Base-by-base conservation (phyloP, 2,888 invertebrate species). In the Lasiommata megera region DNA sequence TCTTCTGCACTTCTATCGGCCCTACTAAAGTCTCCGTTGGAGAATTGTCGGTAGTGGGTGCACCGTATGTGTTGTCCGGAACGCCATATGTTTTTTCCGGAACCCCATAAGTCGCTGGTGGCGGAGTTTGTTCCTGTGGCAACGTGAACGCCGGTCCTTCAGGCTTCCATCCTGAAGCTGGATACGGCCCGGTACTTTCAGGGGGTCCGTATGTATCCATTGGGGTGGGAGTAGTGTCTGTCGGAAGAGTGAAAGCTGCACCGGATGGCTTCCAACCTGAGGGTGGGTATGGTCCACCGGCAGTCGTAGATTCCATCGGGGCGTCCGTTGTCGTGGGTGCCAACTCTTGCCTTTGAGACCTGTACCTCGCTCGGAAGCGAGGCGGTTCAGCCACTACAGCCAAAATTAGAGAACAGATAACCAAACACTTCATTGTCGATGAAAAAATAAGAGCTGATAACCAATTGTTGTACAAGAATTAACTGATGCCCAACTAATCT, bases 191-290 rank as follows among this genome's bases (percentile, higher is more conserved):
- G 17, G 61, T 75, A 12, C 69, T 66, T 59, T 54, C 70, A 54
- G 83, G 82, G 6, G 78, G 69, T 53, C 79, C 82, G 18, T 68
- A 68, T 8, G 61, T 60, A n/a, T 76, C 75, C 1, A 71, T 64
- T 37, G 79, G 81, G 0, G 84, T 81, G 0, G 84, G 82, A 0
- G 81, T 63, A 12, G 62, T 63, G 40, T 65, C 65, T 18, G 23
- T 79, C 73, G 50, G 88, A 80, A 11, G 84, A 6, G 63, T 62
- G 29, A 66, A 66, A 0, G 60, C 61, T 37, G 61, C 61, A 5
- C 87, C 88, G 0, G 81, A 72, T 2, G 88, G 89, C 50, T 79
- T 84, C 88, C 88, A 90, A n/a, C 88, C 89, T 0, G 88, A 82
- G 0, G 84, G 68, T 0, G 83, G 79, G 57, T 87, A 88, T 0